Conservation (phyloP, 2,797 vertebrate species). For the Rhinichthys osculus region DNA sequence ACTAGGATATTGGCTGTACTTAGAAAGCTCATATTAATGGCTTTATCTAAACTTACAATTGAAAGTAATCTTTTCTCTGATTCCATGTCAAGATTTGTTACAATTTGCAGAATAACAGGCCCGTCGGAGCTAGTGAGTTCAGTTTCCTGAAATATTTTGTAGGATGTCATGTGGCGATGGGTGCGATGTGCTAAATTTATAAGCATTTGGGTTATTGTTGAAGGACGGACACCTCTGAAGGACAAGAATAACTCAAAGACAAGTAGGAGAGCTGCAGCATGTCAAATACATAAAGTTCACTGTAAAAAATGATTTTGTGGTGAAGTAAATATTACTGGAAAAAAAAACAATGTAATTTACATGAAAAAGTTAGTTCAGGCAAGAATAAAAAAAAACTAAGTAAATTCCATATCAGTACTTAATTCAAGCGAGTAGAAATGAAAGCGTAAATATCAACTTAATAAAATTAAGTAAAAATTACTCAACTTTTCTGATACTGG, state of each 20-base stretch:
- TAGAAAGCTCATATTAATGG: too few species aligned
- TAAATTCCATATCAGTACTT: too few species aligned
- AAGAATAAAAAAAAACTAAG: too few species aligned
- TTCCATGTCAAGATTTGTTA: background rate
- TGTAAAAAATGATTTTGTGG: too few species aligned
- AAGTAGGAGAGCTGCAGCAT: background rate
- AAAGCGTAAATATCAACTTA: too few species aligned
- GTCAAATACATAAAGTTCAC: background rate
- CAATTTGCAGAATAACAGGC: background rate
- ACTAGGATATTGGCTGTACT: too few species aligned
- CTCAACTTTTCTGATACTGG: too few species aligned
- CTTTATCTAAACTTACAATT: background rate
- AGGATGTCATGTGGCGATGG: background rate
- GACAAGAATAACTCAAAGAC: conserved; percentile 11
- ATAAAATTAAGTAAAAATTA: too few species aligned
- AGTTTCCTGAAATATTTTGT: background rate
- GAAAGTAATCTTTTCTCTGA: background rate
- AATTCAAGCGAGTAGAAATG: too few species aligned
- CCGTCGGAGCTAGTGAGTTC: background rate
- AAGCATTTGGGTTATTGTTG: background rate
- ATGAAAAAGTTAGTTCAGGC: too few species aligned
- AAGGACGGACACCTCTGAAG: background rate
- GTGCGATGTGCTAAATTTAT: background rate
- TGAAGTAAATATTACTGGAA: too few species aligned
- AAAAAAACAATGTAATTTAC: too few species aligned